Percentiles rank a stretch among this genome's conserved stretches.
Evolutionary conservation across 2,888 invertebrate species (phyloP).

Genomic region (Pachydiplax longipennis): DNA sequence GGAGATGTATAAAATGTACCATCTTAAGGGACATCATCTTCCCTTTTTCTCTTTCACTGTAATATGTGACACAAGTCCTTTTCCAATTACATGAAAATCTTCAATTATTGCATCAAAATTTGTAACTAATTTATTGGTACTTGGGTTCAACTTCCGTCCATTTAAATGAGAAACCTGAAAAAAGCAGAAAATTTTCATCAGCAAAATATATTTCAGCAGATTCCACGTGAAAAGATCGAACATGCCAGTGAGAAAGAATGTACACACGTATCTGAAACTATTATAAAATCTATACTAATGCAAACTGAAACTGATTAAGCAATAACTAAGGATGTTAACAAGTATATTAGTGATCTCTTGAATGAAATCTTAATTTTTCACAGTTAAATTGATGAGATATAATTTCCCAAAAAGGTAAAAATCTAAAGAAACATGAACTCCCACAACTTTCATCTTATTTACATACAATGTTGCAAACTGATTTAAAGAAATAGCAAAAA

Average conservation of each 20-base stretch:
- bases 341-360: too few species aligned
- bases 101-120: slow-evolving; percentile 74
- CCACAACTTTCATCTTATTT: too few species aligned
- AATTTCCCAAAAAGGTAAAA: too few species aligned
- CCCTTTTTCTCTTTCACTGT: slow-evolving; percentile 47
- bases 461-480: too few species aligned
- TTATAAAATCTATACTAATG: not conserved
- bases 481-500: too few species aligned
- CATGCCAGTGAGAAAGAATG: not conserved
- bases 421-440: too few species aligned
- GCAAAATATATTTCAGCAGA: too few species aligned
- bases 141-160: slow-evolving; percentile 62
- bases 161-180: slow-evolving; percentile 66
- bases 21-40: not conserved
- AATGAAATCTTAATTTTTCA: too few species aligned
- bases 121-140: slow-evolving; percentile 63
- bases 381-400: too few species aligned
- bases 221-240: not conserved
- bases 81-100: slow-evolving; percentile 74
- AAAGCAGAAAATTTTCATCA: not conserved
- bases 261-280: not conserved
- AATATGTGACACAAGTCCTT: slow-evolving; percentile 69
- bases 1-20: too few species aligned
- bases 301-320: too few species aligned
- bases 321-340: too few species aligned